Conservation (phyloP, 2,888 invertebrate species). For the Philereme transversata region DNA sequence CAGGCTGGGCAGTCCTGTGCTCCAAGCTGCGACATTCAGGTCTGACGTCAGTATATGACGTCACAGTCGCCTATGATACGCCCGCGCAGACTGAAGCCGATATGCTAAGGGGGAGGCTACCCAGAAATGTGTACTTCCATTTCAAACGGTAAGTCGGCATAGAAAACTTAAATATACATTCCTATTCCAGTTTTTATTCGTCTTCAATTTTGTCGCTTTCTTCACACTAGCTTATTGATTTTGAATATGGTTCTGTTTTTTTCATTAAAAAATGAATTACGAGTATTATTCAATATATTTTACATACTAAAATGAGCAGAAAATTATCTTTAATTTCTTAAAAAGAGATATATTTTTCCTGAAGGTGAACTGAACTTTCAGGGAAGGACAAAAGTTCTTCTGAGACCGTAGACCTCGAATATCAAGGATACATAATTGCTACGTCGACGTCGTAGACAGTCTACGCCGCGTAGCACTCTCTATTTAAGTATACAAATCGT, state of each 20-base stretch:
- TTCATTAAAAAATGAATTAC: too few relatives aligned
- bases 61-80: slow-evolving; percentile 93
- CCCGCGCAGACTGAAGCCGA: slow-evolving; percentile 90
- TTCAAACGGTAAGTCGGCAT: slow-evolving; percentile 83
- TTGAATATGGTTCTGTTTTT: too few relatives aligned
- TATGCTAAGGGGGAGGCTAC: slow-evolving; percentile 87
- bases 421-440: slow-evolving; percentile 1
- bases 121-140: slow-evolving; percentile 90
- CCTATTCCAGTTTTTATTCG: too few relatives aligned
- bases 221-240: too few relatives aligned
- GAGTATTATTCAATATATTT: too few relatives aligned
- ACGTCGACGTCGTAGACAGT: slow-evolving; percentile 6
- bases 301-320: too few relatives aligned
- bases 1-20: slow-evolving; percentile 88
- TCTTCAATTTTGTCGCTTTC: too few relatives aligned
- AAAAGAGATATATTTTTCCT: too few relatives aligned
- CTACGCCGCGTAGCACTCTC: not conserved
- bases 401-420: too few relatives aligned
- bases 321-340: too few relatives aligned
- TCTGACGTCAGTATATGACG: slow-evolving; percentile 91
- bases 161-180: not conserved
- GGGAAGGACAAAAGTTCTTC: too few relatives aligned
- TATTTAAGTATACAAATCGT: not conserved
- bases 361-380: too few relatives aligned
- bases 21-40: slow-evolving; percentile 83